Evolutionary conservation across 2,797 vertebrate genomes (phyloP), one percentile per base, ranked within the genome.

Genomic region (Myotis daubentonii): DNA sequence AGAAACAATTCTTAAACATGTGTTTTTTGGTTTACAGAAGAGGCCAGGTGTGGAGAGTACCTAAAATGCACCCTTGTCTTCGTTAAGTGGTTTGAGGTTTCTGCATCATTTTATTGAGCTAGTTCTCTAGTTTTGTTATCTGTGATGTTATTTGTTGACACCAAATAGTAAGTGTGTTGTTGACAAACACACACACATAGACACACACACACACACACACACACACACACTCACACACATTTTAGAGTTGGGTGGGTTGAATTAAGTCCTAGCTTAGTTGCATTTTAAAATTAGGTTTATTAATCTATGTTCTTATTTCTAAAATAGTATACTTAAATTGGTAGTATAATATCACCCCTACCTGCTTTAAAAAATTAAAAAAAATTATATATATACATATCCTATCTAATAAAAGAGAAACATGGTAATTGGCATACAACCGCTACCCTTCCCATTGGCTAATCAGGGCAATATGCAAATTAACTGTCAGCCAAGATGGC

Each of bases 1-100:
- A 89, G 17, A 75, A 85, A 79, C 2, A 75, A 13, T 47, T 90
- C 49, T 95, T 90, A 84, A 86, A 55, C 41, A 47, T 80, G 60
- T 13, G 10, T 4, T 36, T 94, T 80, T 91, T 82, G 51, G 22
- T 86, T 94, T 76, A 6, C 6, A 41, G 51, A 70, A n/a, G 49
- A 86, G 33, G 51, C 8, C 38, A 28, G 4, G 25, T 81, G 3
- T 92, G 25, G 38, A 85, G 60, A 57, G 28, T 25, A 5, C 8
- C 53, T 28, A 28, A 62, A 47, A 23, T 20, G 22, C 16, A 8
- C n/a, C 30, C 9, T 41, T 90, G 11, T 0, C 5, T 44, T 70
- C 65, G 33, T 33, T 44, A 41, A 36, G 49, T 76, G 28, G 3
- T 76, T 33, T 90, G 72, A 85, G 28, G 30, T 33, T 33, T 75